Conservation (phyloP, 37 sponge, comb jelly and placozoan species). For the Oscarella lobularis region DNA sequence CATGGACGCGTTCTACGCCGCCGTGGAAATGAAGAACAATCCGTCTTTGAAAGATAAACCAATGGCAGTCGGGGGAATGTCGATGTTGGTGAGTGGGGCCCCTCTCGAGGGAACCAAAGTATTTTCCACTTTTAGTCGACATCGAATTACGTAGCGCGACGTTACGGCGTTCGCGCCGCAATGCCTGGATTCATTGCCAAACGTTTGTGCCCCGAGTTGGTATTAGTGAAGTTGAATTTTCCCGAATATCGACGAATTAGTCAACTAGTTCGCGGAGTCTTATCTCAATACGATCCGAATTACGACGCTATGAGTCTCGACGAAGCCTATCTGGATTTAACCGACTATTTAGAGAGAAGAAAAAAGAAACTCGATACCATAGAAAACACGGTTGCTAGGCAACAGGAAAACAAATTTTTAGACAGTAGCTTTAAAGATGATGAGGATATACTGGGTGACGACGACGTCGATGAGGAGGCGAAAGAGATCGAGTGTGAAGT, state of each 20-base stretch:
- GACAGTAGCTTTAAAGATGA: no score
- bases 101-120: neutral
- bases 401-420: no score
- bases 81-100: slow-evolving; percentile 63
- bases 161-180: slow-evolving; percentile 86
- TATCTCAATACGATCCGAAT: slow-evolving; percentile 66
- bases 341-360: slow-evolving; percentile 31
- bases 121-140: slow-evolving; percentile 49
- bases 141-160: slow-evolving; percentile 87
- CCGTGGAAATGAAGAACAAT: slow-evolving; percentile 90
- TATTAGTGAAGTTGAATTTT: slow-evolving; percentile 58
- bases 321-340: slow-evolving; percentile 74
- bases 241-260: slow-evolving; percentile 60
- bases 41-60: slow-evolving; percentile 60
- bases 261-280: slow-evolving; percentile 41
- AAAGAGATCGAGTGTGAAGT: no score
- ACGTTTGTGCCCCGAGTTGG: slow-evolving; percentile 83
- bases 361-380: no score
- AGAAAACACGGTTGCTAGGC: no score
- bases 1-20: slow-evolving; percentile 98
- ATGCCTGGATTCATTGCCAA: slow-evolving; percentile 97
- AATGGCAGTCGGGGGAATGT: slow-evolving; percentile 81
- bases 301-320: slow-evolving; percentile 70
- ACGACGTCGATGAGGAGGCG: no score
- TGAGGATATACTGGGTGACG: no score